Conservation (phyloP, 2,797 vertebrate genomes). For the Cyprinella venusta region DNA sequence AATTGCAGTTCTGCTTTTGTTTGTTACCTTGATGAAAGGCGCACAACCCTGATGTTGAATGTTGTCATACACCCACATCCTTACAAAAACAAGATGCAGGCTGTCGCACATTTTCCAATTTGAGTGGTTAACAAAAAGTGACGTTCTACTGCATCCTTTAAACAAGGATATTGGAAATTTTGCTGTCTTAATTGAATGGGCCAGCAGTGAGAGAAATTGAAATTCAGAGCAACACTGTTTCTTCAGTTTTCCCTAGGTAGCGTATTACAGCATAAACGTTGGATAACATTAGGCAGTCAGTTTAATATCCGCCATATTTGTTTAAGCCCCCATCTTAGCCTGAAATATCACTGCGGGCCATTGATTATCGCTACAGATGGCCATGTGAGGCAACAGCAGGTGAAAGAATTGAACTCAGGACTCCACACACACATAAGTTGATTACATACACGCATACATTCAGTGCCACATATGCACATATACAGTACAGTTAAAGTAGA, state of each 20-base stretch:
- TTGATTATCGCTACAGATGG: conserved; percentile 32
- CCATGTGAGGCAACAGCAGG: conserved; percentile 14
- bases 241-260: not conserved
- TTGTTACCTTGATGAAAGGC: not conserved
- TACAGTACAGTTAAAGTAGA: not conserved
- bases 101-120: too few species aligned
- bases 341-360: conserved; percentile 13
- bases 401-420: not conserved
- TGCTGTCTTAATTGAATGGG: not conserved
- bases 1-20: not conserved
- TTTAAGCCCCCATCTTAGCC: conserved; percentile 27
- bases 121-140: too few species aligned
- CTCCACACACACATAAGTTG: not conserved
- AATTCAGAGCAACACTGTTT: conserved; percentile 3
- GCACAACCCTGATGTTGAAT: not conserved
- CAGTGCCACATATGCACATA: not conserved
- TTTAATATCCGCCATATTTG: conserved; percentile 23
- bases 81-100: not conserved
- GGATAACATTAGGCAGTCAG: conserved; percentile 5
- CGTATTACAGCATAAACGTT: conserved; percentile 10
- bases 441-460: not conserved
- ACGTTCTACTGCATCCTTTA: not conserved
- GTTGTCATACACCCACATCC: not conserved
- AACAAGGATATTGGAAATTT: not conserved
- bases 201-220: not conserved